These are phyloP conservation scores for Hesperophylax magnus DNA, from an alignment of 1,140 invertebrate genomes.

Conservation along the genomic window DNA sequence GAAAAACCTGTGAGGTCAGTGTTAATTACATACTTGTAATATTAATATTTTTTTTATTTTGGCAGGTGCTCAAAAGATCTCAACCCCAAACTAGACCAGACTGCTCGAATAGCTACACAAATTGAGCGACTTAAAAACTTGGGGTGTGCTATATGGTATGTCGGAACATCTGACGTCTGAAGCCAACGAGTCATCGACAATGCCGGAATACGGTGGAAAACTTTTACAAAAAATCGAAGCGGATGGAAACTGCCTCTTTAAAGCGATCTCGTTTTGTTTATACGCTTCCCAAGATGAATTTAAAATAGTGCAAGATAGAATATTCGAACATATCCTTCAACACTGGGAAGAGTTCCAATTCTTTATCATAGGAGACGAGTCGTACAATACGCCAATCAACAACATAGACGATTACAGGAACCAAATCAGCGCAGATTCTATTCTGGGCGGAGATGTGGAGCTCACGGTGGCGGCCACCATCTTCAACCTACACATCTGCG, in stretches of 20 bases:
- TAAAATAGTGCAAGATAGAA: background rate
- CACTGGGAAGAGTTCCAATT: background rate
- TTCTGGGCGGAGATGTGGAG: background rate
- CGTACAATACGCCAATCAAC: background rate
- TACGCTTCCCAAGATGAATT: background rate
- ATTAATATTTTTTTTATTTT: too few relatives aligned
- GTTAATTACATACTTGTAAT: too few relatives aligned
- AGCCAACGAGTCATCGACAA: too few relatives aligned
- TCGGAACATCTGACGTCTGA: too few relatives aligned
- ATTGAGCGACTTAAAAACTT: too few relatives aligned
- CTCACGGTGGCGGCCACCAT: background rate
- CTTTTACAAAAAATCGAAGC: background rate
- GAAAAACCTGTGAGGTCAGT: too few relatives aligned
- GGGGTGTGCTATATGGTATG: too few relatives aligned
- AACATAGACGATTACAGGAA: conserved; percentile 1
- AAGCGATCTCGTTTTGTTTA: background rate
- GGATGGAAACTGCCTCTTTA: background rate
- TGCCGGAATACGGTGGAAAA: too few relatives aligned
- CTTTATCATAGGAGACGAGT: conserved; percentile 2
- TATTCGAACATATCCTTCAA: background rate
- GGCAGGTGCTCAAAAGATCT: too few relatives aligned
- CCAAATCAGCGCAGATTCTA: background rate
- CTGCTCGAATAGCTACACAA: too few relatives aligned
- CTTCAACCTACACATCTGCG: background rate
- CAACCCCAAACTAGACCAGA: too few relatives aligned